phyloP scores from a whole-genome alignment of 2,113 vertebrate genomes.

The Oncorhynchus kisutch region DNA sequence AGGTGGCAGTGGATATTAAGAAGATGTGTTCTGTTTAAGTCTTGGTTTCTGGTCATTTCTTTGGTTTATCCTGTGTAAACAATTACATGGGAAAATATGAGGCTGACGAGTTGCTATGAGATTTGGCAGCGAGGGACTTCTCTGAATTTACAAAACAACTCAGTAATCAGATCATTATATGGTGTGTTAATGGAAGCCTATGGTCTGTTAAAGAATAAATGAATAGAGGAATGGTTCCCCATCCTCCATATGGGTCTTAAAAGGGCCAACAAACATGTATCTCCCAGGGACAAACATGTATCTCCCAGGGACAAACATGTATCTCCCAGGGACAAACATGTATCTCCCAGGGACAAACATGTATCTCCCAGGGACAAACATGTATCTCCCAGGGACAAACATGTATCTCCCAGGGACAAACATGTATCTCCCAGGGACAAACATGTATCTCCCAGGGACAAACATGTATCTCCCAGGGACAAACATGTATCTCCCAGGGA shows the following conservation, averaged over 20 bases:
- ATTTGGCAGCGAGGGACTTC: slow-evolving; percentile 2
- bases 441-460: no score
- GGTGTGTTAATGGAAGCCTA: slow-evolving; percentile 23
- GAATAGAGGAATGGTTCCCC: not conserved
- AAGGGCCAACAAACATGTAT: slow-evolving; percentile 2
- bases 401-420: no score
- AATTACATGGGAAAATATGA: slow-evolving; percentile 9
- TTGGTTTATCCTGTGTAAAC: slow-evolving; percentile 7
- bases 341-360: no score
- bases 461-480: no score
- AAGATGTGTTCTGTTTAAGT: slow-evolving; percentile 7
- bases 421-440: no score
- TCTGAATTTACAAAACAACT: slow-evolving; percentile 22
- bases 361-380: no score
- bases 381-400: no score
- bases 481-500: no score
- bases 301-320: no score
- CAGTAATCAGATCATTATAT: slow-evolving; percentile 21
- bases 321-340: no score
- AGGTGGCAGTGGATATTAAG: slow-evolving; percentile 11
- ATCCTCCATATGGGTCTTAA: not conserved
- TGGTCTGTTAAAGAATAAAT: slow-evolving; percentile 6
- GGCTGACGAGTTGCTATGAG: not conserved
- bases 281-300: no score
- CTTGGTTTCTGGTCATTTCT: slow-evolving; percentile 1